phyloP scores from a whole-genome alignment of 2,113 vertebrate genomes.

The Tiliqua scincoides region DNA sequence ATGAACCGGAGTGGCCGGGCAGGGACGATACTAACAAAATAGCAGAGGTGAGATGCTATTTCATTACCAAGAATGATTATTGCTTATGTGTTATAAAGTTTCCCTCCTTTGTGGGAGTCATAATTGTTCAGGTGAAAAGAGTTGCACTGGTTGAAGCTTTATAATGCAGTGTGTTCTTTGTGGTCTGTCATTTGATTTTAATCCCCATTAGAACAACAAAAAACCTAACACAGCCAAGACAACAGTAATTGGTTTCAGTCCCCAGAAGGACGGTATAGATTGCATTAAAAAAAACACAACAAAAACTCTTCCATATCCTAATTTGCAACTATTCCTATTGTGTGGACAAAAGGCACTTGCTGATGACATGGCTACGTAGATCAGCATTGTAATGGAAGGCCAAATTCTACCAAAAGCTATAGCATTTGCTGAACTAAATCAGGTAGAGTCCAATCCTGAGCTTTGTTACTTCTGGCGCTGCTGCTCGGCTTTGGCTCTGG shows the following conservation, averaged over 20 bases:
- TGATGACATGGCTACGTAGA: neutral
- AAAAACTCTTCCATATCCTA: neutral
- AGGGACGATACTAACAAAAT: slow-evolving; percentile 92
- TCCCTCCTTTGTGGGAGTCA: neutral
- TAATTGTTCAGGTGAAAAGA: neutral
- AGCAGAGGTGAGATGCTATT: slow-evolving; percentile 83
- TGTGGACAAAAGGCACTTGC: neutral
- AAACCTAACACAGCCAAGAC: neutral
- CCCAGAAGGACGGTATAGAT: neutral
- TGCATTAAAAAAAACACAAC: neutral
- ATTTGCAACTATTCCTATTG: neutral
- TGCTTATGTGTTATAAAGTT: neutral
- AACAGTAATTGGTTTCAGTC: neutral
- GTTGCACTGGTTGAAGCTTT: neutral
- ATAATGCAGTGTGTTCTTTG: neutral
- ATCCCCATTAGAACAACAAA: neutral
- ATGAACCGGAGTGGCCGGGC: slow-evolving; percentile 93
- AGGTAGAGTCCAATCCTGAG: too few relatives aligned
- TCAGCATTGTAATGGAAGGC: neutral
- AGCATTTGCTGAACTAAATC: too few relatives aligned
- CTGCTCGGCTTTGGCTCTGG: too few relatives aligned
- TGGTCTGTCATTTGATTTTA: neutral
- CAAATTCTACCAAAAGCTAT: too few relatives aligned
- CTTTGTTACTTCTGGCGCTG: too few relatives aligned
- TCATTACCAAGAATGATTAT: neutral